Base-by-base conservation (phyloP, 2,888 invertebrate genomes). In the Kuschelorhynchus macadamiae region DNA sequence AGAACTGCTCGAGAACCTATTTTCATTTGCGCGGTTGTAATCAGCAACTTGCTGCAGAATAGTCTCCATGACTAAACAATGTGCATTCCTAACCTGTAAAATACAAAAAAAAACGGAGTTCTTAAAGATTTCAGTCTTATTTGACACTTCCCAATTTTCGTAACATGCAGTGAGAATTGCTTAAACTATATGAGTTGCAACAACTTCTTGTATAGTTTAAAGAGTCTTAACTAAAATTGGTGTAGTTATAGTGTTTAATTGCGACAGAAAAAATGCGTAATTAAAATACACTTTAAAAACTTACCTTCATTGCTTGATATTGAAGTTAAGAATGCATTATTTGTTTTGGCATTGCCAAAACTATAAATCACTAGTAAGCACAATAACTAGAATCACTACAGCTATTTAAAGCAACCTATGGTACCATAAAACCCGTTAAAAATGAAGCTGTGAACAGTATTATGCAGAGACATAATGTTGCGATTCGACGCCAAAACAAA, bases 41-140 rank as follows among this genome's bases (percentile, higher is more conserved):
- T 33, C 50, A 33, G 20, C 50, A 50, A 8, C 36, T 36, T n/a
- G n/a, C 4, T 36, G n/a, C 36, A 8, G 36, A 36, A 36, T 36
- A 36, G 36, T 36, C 36, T 36, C 36, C 36, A 36, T 36, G 7
- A 36, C 36, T 36, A 36, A 36, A 36, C 12, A 36, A 2, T 3
- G 36, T 36, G 12, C 36, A 4, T 36, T 36, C 36, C 12, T 36
- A 4, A 36, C 12, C 36, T 36, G 36, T 36, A 36, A 36, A n/a
- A n/a, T n/a, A n/a, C 12, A n/a, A 36, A 36, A 36, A 36, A n/a
- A 12, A 36, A 36, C 3, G 4, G 25, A 5, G 25, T 3, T 25
- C 7, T 25, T 25, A 3, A 5, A 7, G 3, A 36, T 36, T 36
- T 12, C 11, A 3, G 12, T 11, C 12, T 36, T 2, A 11, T 11